phyloP scores from a whole-genome alignment of 2,888 invertebrate genomes.

The Hipparchia sbordonii region DNA sequence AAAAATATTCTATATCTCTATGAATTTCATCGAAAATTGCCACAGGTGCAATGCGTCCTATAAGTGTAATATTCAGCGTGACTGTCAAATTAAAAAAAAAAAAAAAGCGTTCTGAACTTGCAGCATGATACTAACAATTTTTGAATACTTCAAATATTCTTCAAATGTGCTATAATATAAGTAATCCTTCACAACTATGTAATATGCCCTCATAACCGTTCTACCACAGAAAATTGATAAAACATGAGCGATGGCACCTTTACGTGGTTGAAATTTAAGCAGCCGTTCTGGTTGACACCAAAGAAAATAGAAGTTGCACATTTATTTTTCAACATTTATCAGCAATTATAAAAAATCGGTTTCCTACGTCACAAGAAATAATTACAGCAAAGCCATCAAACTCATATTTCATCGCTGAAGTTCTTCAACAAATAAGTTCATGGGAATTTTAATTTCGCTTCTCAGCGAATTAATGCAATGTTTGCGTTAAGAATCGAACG shows the following conservation, averaged over 20 bases:
- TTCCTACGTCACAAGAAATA: conserved; percentile 17
- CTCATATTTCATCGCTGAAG: conserved; percentile 30
- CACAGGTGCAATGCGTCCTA: not conserved
- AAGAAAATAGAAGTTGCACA: too few species aligned
- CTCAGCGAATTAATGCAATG: conserved; percentile 37
- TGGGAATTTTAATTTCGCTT: conserved; percentile 34
- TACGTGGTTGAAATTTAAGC: too few species aligned
- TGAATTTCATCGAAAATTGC: not conserved
- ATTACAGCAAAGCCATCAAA: conserved; percentile 25
- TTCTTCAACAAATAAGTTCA: conserved; percentile 31
- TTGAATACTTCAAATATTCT: not conserved
- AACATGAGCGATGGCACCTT: too few species aligned
- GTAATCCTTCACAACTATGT: too few species aligned
- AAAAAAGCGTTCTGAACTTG: not conserved
- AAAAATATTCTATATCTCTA: not conserved
- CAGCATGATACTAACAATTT: not conserved
- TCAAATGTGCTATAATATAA: not conserved
- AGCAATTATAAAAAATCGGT: not conserved
- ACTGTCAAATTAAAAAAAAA: not conserved
- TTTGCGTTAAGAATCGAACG: conserved; percentile 36
- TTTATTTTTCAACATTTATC: too few species aligned
- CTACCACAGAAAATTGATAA: too few species aligned
- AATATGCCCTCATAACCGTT: too few species aligned
- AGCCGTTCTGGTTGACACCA: too few species aligned
- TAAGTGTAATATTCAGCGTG: not conserved